Conservation (phyloP, 1,140 invertebrate genomes). For the Trichomalopsis sarcophagae region DNA sequence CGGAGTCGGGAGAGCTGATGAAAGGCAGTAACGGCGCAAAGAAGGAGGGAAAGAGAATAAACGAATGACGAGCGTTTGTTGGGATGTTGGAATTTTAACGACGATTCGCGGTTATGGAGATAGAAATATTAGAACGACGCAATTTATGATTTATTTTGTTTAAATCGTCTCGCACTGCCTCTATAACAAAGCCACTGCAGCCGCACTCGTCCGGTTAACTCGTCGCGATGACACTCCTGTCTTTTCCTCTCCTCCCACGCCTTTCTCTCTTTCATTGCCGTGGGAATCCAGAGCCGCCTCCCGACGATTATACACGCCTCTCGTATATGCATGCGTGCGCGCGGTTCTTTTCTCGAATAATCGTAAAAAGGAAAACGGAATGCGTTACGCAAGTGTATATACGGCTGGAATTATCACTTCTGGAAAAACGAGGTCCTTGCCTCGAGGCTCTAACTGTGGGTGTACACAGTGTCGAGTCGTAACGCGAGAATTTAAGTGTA, state of each 20-base stretch:
- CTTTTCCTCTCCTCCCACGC: conserved; percentile 12
- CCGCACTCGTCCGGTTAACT: background rate
- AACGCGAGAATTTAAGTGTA: background rate
- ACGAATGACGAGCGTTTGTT: background rate
- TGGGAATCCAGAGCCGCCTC: background rate
- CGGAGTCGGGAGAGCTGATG: background rate
- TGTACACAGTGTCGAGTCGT: no score
- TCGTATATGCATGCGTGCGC: background rate
- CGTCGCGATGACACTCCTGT: conserved; percentile 1
- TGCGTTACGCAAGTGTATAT: conserved; percentile 4
- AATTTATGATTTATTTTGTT: no score
- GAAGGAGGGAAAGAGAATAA: background rate
- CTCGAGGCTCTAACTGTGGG: background rate
- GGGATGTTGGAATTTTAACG: background rate
- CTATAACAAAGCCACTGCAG: background rate
- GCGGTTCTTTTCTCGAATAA: background rate
- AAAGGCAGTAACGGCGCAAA: background rate
- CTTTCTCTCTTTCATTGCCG: conserved; percentile 33
- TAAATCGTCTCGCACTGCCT: background rate
- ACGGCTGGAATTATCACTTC: background rate
- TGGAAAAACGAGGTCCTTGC: background rate
- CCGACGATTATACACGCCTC: background rate
- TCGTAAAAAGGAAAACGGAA: background rate
- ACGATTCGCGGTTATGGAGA: background rate
- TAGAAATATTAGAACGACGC: background rate